A percentile compares a stretch with the other conserved stretches of the same genome.
Conservation (phyloP, 2,888 invertebrate genomes). For the Eristalis pertinax region DNA sequence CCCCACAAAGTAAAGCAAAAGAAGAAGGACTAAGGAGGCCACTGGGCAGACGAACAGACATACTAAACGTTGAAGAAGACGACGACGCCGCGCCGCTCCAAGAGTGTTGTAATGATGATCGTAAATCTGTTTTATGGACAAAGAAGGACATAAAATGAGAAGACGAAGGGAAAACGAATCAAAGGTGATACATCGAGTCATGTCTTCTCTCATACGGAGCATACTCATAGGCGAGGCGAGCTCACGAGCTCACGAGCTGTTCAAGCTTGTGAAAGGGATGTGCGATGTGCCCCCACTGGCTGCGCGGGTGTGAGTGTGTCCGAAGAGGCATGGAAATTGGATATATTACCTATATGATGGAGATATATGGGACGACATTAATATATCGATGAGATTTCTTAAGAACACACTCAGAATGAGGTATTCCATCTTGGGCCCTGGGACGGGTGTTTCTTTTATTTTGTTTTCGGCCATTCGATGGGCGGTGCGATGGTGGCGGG, state of each 20-base stretch:
- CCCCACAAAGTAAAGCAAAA: constrained; percentile 40
- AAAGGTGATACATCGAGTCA: constrained; percentile 68
- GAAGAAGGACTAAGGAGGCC: too few relatives aligned
- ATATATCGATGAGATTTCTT: constrained; percentile 66
- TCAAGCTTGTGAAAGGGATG: too few relatives aligned
- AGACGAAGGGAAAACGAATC: constrained; percentile 47
- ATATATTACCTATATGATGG: constrained; percentile 68
- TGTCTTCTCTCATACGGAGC: constrained; percentile 15
- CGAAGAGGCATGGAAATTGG: constrained; percentile 49
- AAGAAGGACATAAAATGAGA: constrained; percentile 66
- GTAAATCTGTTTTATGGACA: constrained; percentile 72
- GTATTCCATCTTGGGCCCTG: constrained; percentile 30
- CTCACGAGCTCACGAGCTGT: too few relatives aligned
- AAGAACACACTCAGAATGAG: constrained; percentile 51
- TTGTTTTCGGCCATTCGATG: constrained; percentile 17
- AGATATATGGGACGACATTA: constrained; percentile 67
- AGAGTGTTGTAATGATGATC: constrained; percentile 71
- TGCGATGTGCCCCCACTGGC: too few relatives aligned
- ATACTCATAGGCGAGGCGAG: too few relatives aligned
- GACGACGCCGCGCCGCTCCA: constrained; percentile 18
- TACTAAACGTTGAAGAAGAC: constrained; percentile 33
- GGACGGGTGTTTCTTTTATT: not conserved
- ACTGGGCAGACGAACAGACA: constrained; percentile 4
- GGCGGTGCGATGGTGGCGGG: not conserved
- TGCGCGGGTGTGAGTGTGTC: not conserved